Evolutionary conservation across 2,797 vertebrate species (phyloP).

Genomic region (Paguma larvata): DNA sequence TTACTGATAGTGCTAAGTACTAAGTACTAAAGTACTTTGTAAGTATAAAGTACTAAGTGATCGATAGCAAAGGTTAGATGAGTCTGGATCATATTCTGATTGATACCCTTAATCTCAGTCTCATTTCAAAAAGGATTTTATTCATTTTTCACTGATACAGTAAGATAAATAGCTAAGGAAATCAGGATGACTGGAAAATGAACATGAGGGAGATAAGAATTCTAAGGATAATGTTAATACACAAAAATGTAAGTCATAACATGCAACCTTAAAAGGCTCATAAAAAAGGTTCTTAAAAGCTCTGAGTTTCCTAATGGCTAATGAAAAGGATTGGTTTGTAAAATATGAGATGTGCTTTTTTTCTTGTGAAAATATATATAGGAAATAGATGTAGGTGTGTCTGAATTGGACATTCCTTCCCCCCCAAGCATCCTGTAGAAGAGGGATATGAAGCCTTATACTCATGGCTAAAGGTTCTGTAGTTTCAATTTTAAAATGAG

Average conservation of each 20-base stretch:
- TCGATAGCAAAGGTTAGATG: conserved; percentile 1
- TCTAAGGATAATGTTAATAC: not conserved
- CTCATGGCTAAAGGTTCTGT: conserved; percentile 1
- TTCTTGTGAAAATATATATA: not conserved
- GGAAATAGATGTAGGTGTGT: not conserved
- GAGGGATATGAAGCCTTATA: not conserved
- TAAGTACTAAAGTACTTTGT: not conserved
- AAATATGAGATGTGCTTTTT: not conserved
- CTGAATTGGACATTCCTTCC: not conserved
- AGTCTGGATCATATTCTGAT: conserved; percentile 41
- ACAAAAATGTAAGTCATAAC: not conserved
- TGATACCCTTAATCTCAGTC: conserved; percentile 44
- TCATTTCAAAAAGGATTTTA: conserved; percentile 28
- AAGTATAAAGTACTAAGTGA: not conserved
- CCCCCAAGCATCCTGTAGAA: not conserved
- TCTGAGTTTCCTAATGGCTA: not conserved
- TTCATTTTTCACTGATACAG: conserved; percentile 11
- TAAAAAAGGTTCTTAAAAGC: not conserved
- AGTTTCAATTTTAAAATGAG: conserved; percentile 24
- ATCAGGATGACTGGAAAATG: not conserved
- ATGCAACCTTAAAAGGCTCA: not conserved
- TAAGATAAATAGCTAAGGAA: conserved; percentile 42
- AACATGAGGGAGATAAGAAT: not conserved
- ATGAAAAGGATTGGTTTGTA: not conserved
- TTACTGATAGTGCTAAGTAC: not conserved